These are phyloP conservation scores for Barypeithes pellucidus DNA, from an alignment of 2,888 invertebrate species.

Conservation along the genomic window DNA sequence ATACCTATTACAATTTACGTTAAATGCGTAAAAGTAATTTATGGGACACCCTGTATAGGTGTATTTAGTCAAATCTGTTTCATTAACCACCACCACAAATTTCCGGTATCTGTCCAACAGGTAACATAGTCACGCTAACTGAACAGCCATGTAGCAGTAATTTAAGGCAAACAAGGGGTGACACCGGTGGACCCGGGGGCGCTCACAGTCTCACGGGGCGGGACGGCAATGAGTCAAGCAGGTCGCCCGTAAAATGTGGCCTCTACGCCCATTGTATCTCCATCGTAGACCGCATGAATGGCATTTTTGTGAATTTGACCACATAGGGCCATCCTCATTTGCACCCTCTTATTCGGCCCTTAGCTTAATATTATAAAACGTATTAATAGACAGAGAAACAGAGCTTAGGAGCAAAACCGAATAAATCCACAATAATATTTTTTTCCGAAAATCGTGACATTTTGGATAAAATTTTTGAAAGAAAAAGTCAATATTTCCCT, in stretches of 20 bases:
- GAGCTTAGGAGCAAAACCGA: too few relatives aligned
- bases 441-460: too few relatives aligned
- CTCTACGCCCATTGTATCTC: slow-evolving; percentile 1
- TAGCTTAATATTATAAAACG: background rate
- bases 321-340: slow-evolving; percentile 10
- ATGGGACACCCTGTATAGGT: too few relatives aligned
- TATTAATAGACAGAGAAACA: too few relatives aligned
- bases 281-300: slow-evolving; percentile 6
- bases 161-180: slow-evolving; percentile 60
- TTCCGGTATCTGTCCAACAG: slow-evolving; percentile 2
- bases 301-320: slow-evolving; percentile 12
- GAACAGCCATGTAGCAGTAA: slow-evolving; percentile 50
- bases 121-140: slow-evolving; percentile 26
- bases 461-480: too few relatives aligned
- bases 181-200: slow-evolving; percentile 55
- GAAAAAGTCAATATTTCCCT: too few relatives aligned
- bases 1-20: too few relatives aligned
- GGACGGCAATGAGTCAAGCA: slow-evolving; percentile 25
- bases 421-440: too few relatives aligned
- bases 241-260: slow-evolving; percentile 21
- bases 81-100: background rate
- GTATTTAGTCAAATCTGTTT: background rate
- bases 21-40: too few relatives aligned
- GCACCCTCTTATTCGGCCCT: slow-evolving; percentile 2
- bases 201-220: slow-evolving; percentile 21